Base-by-base conservation (phyloP, 2,113 vertebrate genomes). In the Phoenicopterus ruber region DNA sequence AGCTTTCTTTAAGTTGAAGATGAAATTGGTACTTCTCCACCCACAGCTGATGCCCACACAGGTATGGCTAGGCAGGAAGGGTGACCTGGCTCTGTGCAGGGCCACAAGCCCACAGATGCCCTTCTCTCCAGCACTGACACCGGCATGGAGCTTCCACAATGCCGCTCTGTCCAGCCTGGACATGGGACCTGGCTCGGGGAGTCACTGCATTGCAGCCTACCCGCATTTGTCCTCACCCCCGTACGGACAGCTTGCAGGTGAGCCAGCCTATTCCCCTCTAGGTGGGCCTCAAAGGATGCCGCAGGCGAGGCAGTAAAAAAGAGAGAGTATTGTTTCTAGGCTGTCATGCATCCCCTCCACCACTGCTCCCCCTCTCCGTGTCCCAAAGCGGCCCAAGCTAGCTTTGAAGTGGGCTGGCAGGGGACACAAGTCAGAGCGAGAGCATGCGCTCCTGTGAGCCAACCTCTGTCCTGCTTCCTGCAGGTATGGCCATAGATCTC, bases 371-470 rank as follows among this genome's bases (percentile, higher is more conserved):
- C 50, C 65, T 78, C 7, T 32, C 12, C 2, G 1, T 0, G 1
- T 71, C 36, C 59, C 83, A 6, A n/a, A n/a, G 0, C 1, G 0
- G 55, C 50, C 66, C 20, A 17, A 70, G 67, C 8, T 15, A 49
- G 69, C 94, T 96, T 91, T 96, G 95, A 94, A 82, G 86, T 91
- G 83, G 73, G 25, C 29, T 94, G 94, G 88, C 91, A 91, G 32
- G 34, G 57, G 13, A 76, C 80, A 57, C 10, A 74, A 86, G 47
- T 7, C 81, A 73, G 81, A 57, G 49, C 10, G 29, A 61, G 49
- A 49, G 36, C 54, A 42, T 7, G 17, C 0, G 0, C 6, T 46
- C 31, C 61, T 11, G 42, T 34, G 31, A 73, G 88, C 86, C 77
- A 90, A 1, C 22, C 40, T 57, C 36, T 29, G 57, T 55, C 62